Evolutionary conservation across 1,140 invertebrate genomes (phyloP), one percentile per base, ranked within the genome.

Genomic region (Pseudachorutes palmiensis): DNA sequence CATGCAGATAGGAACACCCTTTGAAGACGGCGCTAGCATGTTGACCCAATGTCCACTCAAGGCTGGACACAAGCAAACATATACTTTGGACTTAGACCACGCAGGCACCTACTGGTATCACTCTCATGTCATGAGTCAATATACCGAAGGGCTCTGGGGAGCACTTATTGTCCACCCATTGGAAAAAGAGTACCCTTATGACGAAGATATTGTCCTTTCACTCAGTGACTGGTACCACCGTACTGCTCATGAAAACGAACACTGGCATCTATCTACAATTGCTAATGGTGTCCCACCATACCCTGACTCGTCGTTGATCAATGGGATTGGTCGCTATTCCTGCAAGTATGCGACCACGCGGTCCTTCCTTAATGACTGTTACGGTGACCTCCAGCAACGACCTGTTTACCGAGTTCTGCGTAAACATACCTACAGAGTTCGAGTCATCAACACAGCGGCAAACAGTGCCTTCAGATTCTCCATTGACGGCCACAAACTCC

Each of bases 201-300:
- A 71, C n/a, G 58, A 33, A 9, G 70, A 71, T 22, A 29, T 32
- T 22, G 9, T 68, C 1, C 48, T 66, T 2, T 62, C 61, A 2
- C 63, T 71, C 9, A 48, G 49, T 9, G 70, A 71, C 59, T 71
- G 70, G 70, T 71, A 71, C 51, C 70, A 71, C 48, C 57, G 63
- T 9, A 26, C 70, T 14, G 70, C 66, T 22, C 24, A 51, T 36
- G 32, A 31, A 32, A 1, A 55, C 61, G 28, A 30, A 29, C 31
- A 28, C 22, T 33, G 31, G 59, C 49, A 45, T 28, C 24, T 16
- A 24, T 16, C 30, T 2, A 45, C 55, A 29, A 48, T 32, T 12
- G 29, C 51, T 24, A n/a, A 36, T 1, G 70, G 70, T 3, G 36
- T 30, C 1, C 66, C 62, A 24, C 49, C 70, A 0, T 71, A 66